These are phyloP conservation scores for Cryptops parisi DNA, from an alignment of 2,888 invertebrate genomes.

Conservation along the genomic window DNA sequence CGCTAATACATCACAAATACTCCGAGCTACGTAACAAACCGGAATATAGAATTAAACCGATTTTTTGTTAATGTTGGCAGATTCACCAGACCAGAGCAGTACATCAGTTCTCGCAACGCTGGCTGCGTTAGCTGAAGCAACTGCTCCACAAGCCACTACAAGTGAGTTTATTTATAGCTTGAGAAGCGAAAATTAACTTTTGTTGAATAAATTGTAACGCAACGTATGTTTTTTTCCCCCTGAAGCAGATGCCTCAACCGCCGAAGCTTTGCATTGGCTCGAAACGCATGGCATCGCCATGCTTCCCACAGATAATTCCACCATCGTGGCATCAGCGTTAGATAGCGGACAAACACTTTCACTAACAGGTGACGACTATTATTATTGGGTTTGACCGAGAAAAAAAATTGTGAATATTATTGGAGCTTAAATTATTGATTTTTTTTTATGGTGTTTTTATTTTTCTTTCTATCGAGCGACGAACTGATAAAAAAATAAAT, in stretches of 20 bases:
- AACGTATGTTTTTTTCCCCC: neutral
- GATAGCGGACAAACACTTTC: slow-evolving; percentile 74
- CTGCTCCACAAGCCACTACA: slow-evolving; percentile 25
- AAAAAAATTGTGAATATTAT: neutral
- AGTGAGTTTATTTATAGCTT: slow-evolving; percentile 6
- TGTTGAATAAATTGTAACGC: neutral
- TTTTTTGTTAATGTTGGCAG: slow-evolving; percentile 10
- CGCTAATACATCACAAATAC: too few relatives aligned
- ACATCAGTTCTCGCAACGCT: slow-evolving; percentile 34
- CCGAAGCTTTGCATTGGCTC: slow-evolving; percentile 44
- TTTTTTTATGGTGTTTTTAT: neutral
- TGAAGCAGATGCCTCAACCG: slow-evolving; percentile 8
- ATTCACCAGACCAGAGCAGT: slow-evolving; percentile 28
- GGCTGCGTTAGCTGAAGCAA: slow-evolving; percentile 34
- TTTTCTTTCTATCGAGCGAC: too few relatives aligned
- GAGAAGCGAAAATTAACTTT: neutral
- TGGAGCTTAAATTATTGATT: neutral
- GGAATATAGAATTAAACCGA: too few relatives aligned
- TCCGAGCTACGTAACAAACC: too few relatives aligned
- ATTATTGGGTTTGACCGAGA: neutral
- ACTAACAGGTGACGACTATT: slow-evolving; percentile 39
- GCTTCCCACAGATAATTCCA: slow-evolving; percentile 61
- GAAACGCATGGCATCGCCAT: slow-evolving; percentile 76
- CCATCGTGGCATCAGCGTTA: slow-evolving; percentile 59
- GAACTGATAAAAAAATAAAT: too few relatives aligned